A percentile compares a stretch with the other conserved stretches of the same genome.
phyloP scores from a whole-genome alignment of 2,797 vertebrate species.

The Typhlichthys eigenmanni region DNA sequence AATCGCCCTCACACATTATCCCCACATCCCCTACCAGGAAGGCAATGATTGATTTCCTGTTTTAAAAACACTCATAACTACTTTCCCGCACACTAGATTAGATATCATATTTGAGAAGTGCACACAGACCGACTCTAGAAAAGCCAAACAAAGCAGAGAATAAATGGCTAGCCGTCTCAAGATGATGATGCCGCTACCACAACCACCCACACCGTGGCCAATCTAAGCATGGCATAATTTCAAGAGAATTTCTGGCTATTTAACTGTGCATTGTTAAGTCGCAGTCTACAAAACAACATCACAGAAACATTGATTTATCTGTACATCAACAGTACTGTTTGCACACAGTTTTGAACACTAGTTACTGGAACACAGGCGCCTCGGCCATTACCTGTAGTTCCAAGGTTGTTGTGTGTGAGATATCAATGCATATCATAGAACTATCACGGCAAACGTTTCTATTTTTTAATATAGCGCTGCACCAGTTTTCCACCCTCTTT shows the following conservation, averaged over 20 bases:
- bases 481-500: constrained; percentile 60
- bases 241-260: constrained; percentile 9
- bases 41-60: constrained; percentile 50
- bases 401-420: constrained; percentile 59
- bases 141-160: constrained; percentile 34
- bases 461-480: constrained; percentile 46
- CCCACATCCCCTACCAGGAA: constrained; percentile 43
- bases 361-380: constrained; percentile 28
- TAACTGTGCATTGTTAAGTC: constrained; percentile 23
- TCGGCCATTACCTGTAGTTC: constrained; percentile 58
- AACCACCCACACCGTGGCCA: constrained; percentile 2
- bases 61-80: constrained; percentile 57
- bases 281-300: constrained; percentile 21
- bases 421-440: constrained; percentile 42
- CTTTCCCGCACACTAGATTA: constrained; percentile 46
- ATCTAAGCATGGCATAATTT: constrained; percentile 11
- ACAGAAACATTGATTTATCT: constrained; percentile 19
- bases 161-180: constrained; percentile 35
- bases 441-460: constrained; percentile 39
- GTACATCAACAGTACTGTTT: constrained; percentile 31
- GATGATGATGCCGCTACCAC: constrained; percentile 19
- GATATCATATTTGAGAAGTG: constrained; percentile 48
- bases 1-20: constrained; percentile 56
- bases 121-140: constrained; percentile 21
- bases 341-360: not conserved